Base-by-base conservation (phyloP, 2,888 invertebrate species). In the Cylindroiulus punctatus region DNA sequence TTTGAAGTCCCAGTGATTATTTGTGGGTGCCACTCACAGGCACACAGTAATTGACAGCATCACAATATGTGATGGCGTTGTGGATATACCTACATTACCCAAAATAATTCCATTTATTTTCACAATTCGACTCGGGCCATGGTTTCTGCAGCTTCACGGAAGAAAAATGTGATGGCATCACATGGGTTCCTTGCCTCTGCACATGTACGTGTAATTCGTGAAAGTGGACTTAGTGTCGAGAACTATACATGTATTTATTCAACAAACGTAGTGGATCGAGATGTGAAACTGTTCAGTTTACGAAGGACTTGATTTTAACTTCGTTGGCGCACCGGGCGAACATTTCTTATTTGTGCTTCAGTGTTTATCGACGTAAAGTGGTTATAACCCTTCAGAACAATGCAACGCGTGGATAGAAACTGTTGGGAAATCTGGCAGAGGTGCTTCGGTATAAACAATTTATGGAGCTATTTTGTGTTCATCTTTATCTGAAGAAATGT, bases 401-500 rank as follows among this genome's bases (percentile, higher is more conserved):
- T 76, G 26, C 14, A 17, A 26, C 30, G 8, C 76, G 30, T 14
- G 76, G 76, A 76, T 76, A 76, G 30, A 30, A 76, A 52, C 19
- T 26, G 14, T 26, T 26, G 30, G 14, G 14, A 30, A 76, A 76
- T 22, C 76, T 7, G n/a, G n/a, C n/a, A n/a, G 30, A 76, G 76
- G 76, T 76, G 76, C 76, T 76, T 76, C 76, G 30, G 30, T 76
- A 76, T 76, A 76, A 76, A 76, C 76, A 76, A 30, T 76, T 10
- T 12, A 76, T 76, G 30, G 76, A 76, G 76, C 76, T 76, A 76
- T 76, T 76, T 76, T 76, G 76, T 76, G 76, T 76, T 76, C 76
- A 76, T 76, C 76, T 76, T 76, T 76, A 30, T 76, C 76, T 76
- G 76, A 76, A 26, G 76, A 76, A 76, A 76, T 76, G 76, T 30